Conservation (phyloP, 2,888 invertebrate genomes). For the Anticlea derivata region DNA sequence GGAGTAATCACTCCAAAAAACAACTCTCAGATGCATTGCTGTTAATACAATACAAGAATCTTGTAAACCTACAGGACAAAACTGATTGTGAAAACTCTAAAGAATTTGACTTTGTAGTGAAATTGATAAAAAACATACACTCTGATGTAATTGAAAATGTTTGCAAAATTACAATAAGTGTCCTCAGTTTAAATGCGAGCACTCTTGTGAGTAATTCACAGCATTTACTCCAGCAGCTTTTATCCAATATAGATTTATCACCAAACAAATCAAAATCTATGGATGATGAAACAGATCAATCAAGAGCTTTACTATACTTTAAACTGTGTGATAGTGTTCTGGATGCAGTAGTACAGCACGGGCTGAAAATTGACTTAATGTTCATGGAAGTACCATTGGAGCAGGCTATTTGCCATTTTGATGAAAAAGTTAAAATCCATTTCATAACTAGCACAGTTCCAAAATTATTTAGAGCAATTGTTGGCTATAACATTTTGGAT, state of each 20-base stretch:
- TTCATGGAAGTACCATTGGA: conserved; percentile 62
- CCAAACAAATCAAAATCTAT: conserved; percentile 19
- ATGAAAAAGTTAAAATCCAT: conserved; percentile 58
- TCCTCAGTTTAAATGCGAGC: conserved; percentile 56
- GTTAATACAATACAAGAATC: conserved; percentile 69
- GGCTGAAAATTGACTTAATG: conserved; percentile 49
- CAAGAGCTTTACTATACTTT: conserved; percentile 45
- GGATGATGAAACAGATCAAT: conserved; percentile 23
- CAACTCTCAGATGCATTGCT: conserved; percentile 59
- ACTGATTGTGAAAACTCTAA: conserved; percentile 66
- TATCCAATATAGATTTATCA: conserved; percentile 50
- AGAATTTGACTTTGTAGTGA: conserved; percentile 62
- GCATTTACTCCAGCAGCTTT: conserved; percentile 73
- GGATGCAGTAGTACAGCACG: conserved; percentile 50
- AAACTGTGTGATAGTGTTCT: conserved; percentile 64
- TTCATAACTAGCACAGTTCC: conserved; percentile 67
- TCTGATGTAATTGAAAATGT: conserved; percentile 55
- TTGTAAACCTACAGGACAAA: conserved; percentile 66
- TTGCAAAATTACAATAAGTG: conserved; percentile 58
- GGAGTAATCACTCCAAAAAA: conserved; percentile 48
- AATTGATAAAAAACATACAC: conserved; percentile 50
- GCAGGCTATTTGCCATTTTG: conserved; percentile 48
- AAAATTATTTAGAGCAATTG: conserved; percentile 52
- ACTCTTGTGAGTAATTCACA: conserved; percentile 63
- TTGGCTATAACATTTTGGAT: conserved; percentile 63